These are phyloP conservation scores for Drosophila subsilvestris DNA, from an alignment of 2,888 invertebrate species.

Conservation along the genomic window DNA sequence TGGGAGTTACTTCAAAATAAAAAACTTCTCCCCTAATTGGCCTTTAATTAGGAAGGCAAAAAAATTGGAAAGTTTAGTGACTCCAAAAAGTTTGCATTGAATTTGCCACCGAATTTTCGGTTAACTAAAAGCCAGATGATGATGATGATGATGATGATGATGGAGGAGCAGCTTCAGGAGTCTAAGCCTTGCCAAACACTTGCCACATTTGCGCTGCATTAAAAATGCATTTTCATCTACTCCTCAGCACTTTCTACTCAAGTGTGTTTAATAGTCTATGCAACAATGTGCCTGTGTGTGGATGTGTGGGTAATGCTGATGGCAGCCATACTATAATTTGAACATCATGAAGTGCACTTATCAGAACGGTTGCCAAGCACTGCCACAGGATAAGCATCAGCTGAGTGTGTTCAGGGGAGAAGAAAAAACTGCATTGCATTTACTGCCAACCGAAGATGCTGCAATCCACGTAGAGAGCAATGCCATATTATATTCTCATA, in stretches of 20 bases:
- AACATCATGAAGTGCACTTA: conserved; percentile 76
- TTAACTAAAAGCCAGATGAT: conserved; percentile 31
- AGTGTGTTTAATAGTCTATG: conserved; percentile 66
- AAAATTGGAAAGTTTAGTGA: conserved; percentile 11
- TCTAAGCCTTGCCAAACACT: conserved; percentile 48
- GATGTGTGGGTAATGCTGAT: conserved; percentile 62
- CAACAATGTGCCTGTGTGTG: conserved; percentile 57
- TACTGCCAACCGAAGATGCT: conserved; percentile 34
- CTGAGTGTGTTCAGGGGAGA: conserved; percentile 33
- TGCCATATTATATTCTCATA: conserved; percentile 50
- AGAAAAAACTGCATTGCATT: conserved; percentile 56
- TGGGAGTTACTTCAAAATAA: conserved; percentile 24
- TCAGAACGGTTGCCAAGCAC: conserved; percentile 69
- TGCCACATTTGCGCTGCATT: conserved; percentile 73
- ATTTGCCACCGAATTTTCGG: conserved; percentile 18
- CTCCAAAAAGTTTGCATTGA: conserved; percentile 9
- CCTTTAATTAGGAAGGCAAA: conserved; percentile 23
- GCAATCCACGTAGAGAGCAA: conserved; percentile 27
- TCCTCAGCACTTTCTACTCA: conserved; percentile 8
- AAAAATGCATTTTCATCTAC: conserved; percentile 70
- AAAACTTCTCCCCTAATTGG: conserved; percentile 38
- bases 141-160: background rate
- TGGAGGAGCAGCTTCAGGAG: background rate
- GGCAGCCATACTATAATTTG: conserved; percentile 73
- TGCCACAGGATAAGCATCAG: conserved; percentile 67